phyloP scores from a whole-genome alignment of 2,797 vertebrate genomes.

The Microctenopoma steveboyesi region DNA sequence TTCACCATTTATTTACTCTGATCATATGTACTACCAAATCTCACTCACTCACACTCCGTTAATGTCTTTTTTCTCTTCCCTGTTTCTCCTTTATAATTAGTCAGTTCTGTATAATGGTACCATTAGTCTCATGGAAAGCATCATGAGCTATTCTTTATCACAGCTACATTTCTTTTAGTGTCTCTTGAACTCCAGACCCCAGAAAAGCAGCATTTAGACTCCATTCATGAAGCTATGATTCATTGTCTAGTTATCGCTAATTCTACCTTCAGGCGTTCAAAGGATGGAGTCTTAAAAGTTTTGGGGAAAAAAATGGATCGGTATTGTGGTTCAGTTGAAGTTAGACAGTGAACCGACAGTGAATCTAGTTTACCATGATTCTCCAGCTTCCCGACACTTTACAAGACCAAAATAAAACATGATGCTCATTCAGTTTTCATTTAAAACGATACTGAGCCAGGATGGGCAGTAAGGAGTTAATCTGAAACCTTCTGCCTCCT shows the following conservation, averaged over 20 bases:
- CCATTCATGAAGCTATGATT: conserved; percentile 50
- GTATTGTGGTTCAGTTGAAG: conserved; percentile 23
- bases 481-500: conserved; percentile 56
- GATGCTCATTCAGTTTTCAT: conserved; percentile 9
- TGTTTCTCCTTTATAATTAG: conserved; percentile 56
- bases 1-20: not conserved
- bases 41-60: not conserved
- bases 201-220: conserved; percentile 38
- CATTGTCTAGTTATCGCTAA: conserved; percentile 53
- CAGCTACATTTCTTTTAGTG: not conserved
- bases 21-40: conserved; percentile 12
- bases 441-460: conserved; percentile 13
- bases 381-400: conserved; percentile 2
- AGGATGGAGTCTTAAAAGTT: conserved; percentile 34
- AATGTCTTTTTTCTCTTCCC: not conserved
- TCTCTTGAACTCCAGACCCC: conserved; percentile 23
- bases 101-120: conserved; percentile 52
- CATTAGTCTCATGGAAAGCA: conserved; percentile 45
- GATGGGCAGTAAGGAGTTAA: conserved; percentile 70
- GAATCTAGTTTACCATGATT: not conserved
- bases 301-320: conserved; percentile 8
- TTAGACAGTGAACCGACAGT: not conserved
- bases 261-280: conserved; percentile 47
- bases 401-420: conserved; percentile 7
- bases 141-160: conserved; percentile 15